Base-by-base conservation (phyloP, 2,113 vertebrate genomes). In the Anoura caudifer region DNA sequence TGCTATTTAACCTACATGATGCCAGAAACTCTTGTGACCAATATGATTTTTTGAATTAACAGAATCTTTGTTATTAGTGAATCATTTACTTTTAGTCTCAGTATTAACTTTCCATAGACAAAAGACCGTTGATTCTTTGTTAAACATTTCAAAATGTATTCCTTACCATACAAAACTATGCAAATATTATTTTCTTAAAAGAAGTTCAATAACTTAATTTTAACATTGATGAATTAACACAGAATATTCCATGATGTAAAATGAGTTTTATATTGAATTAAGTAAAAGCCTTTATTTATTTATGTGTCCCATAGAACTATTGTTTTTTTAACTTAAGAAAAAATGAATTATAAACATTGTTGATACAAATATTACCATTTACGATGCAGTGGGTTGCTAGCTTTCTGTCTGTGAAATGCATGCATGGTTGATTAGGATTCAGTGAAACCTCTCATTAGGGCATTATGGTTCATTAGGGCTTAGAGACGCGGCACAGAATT, bases 381-480 rank as follows among this genome's bases (percentile, higher is more conserved):
- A 97, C 90, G 83, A 80, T 96, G 93, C 87, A 93, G 43, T 96
- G 94, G 45, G 84, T 96, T 98, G 92, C 96, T 75, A 81, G 83
- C 95, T 98, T 98, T 98, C 96, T 93, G 92, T 97, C 89, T 90
- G 67, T 97, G 90, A 98, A 97, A 94, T 97, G 94, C 97, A 95
- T 98, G 97, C 98, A 96, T 98, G 96, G 95, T 95, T 98, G 97
- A 92, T 75, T 86, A 87, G 69, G 83, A 98, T 97, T 98, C 96
- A 97, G 87, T 98, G 98, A 98, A 98, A 98, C 97, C 96, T 97
- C 97, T 98, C 98, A 98, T 98, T 98, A 98, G 98, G 96, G 96
- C 97, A 98, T 84, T 94, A 98, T 15, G 98, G 97, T 98, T 98
- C 98, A 97, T 98, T 99, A 98, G 97, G 98, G 75, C 89, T 98